A percentile compares a stretch with the other conserved stretches of the same genome.
phyloP scores from a whole-genome alignment of 2,113 vertebrate species.

The Alligator mississippiensis region DNA sequence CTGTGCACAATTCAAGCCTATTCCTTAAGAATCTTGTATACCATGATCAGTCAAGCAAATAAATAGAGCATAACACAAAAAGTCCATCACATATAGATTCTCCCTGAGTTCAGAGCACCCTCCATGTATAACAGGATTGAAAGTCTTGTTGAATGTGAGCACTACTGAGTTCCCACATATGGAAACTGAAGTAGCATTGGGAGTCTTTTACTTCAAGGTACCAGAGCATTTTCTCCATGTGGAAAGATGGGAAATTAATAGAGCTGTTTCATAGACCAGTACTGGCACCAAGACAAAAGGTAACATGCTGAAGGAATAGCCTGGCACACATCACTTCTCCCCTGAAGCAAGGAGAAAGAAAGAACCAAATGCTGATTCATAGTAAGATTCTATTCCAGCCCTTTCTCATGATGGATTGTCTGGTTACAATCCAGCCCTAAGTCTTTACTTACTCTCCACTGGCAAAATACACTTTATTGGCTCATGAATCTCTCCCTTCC shows the following conservation, averaged over 20 bases:
- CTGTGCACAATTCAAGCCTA: neutral
- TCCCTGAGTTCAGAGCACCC: neutral
- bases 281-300: neutral
- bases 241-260: neutral
- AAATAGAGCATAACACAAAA: neutral
- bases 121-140: neutral
- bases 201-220: neutral
- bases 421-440: neutral
- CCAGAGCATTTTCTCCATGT: neutral
- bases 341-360: neutral
- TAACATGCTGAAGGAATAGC: neutral
- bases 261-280: neutral
- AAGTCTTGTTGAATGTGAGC: neutral
- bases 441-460: neutral
- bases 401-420: neutral
- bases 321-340: neutral
- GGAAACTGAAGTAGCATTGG: neutral
- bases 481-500: neutral
- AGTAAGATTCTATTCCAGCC: neutral
- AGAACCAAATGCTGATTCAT: neutral
- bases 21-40: neutral
- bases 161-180: neutral
- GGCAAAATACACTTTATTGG: neutral
- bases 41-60: neutral
- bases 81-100: neutral